Evolutionary conservation across 2,888 invertebrate species (phyloP).

Genomic region (Cryptus armator): DNA sequence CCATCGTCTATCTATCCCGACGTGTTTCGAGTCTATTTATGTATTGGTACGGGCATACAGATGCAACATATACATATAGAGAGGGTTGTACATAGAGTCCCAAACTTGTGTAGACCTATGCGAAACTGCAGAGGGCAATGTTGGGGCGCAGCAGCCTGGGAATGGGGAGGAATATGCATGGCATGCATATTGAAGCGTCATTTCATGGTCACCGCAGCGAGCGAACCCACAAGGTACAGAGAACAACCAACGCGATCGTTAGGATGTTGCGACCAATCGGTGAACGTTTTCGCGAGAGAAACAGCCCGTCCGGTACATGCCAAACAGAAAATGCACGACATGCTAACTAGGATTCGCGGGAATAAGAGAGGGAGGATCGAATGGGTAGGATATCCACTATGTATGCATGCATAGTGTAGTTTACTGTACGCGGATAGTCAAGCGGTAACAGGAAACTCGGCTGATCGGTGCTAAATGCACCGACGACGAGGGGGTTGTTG

Average conservation of each 20-base stretch:
- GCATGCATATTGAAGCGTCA: slow-evolving; percentile 81
- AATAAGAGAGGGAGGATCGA: background rate
- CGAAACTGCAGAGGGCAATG: slow-evolving; percentile 51
- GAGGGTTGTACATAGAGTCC: background rate
- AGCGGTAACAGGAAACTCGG: slow-evolving; percentile 69
- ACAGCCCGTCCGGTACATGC: slow-evolving; percentile 23
- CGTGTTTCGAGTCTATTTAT: slow-evolving; percentile 38
- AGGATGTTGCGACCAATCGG: slow-evolving; percentile 14
- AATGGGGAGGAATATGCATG: slow-evolving; percentile 72
- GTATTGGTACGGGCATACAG: slow-evolving; percentile 8
- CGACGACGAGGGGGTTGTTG: slow-evolving; percentile 40
- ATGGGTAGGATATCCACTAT: background rate
- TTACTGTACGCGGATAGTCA: slow-evolving; percentile 64
- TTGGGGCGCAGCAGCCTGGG: slow-evolving; percentile 46
- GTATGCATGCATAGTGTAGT: slow-evolving; percentile 48
- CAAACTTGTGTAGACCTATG: slow-evolving; percentile 33
- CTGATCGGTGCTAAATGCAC: slow-evolving; percentile 71
- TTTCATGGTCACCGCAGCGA: slow-evolving; percentile 79
- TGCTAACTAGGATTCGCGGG: background rate
- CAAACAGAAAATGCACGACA: slow-evolving; percentile 9
- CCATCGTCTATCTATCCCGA: slow-evolving; percentile 40
- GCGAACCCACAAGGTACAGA: slow-evolving; percentile 1
- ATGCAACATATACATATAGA: slow-evolving; percentile 20
- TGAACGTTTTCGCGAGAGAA: slow-evolving; percentile 34
- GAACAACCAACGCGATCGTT: slow-evolving; percentile 30